Evolutionary conservation across 2,888 invertebrate species (phyloP), one percentile per base, ranked within the genome.

Genomic region (Leptinotarsa rubiginosa): DNA sequence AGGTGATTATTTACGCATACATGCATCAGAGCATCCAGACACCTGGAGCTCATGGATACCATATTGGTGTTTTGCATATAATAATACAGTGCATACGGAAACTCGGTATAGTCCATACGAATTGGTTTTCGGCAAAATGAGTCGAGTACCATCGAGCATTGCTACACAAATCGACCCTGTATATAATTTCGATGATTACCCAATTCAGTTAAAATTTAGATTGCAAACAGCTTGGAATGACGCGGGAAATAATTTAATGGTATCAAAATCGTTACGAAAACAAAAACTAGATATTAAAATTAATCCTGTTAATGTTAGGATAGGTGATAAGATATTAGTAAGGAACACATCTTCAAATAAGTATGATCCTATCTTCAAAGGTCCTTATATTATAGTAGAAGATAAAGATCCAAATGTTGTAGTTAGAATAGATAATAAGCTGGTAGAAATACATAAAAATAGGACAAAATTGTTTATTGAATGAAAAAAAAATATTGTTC

Each of bases 51-150:
- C 71, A 12, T 78, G 77, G 78, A 52, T 79, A 1, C 70, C 64
- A 15, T 79, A 70, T 74, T 79, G 78, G 75, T 73, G 75, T 52
- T 79, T 79, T 71, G 41, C 74, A 47, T 79, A 69, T 68, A 78
- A 78, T 64, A 54, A 73, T 56, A 75, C 70, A 54, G 77, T 79
- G 1, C 76, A 79, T 72, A 70, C 75, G 7, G 72, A 74, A 70
- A 80, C 77, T 18, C 56, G 69, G 47, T 77, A 75, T 65, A 77
- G 78, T 20, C 74, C 76, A 3, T 75, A 68, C 54, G 77, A 78
- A 68, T 74, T 78, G 69, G 74, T 78, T 25, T 77, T 75, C 69
- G 75, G 75, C 18, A 76, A 77, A 73, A 56, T 52, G 41, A 64
- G 73, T 47, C 47, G 72, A 25, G 25, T 77, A 47, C 73, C 78